A percentile compares a stretch with the other conserved stretches of the same genome.
phyloP scores from a whole-genome alignment of 2,888 invertebrate species.

The Didymodactylos carnosus region DNA sequence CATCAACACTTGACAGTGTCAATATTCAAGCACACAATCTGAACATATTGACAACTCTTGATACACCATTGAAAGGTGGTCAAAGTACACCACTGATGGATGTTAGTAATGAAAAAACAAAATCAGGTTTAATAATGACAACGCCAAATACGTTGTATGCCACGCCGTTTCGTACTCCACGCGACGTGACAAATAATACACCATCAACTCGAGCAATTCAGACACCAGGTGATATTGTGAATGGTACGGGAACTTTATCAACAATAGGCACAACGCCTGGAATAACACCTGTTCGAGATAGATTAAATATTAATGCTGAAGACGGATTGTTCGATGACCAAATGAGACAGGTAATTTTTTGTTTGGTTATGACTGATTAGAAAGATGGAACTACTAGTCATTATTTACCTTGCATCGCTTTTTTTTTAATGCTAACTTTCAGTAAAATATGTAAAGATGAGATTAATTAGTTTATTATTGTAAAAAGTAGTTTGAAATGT shows the following conservation, averaged over 20 bases:
- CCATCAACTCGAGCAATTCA: background rate
- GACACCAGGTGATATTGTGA: too few relatives aligned
- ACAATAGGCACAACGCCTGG: conserved; percentile 24
- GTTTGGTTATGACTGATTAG: too few relatives aligned
- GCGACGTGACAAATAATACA: background rate
- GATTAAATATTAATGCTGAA: conserved; percentile 77
- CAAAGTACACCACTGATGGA: conserved; percentile 61
- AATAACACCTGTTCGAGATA: conserved; percentile 66
- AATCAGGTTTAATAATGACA: conserved; percentile 21
- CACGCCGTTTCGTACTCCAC: conserved; percentile 23
- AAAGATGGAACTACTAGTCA: too few relatives aligned
- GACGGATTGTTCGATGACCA: conserved; percentile 38
- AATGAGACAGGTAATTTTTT: background rate
- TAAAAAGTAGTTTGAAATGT: too few relatives aligned
- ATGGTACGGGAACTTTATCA: too few relatives aligned
- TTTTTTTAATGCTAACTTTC: too few relatives aligned
- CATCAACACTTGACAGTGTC: conserved; percentile 52
- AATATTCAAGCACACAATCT: conserved; percentile 88
- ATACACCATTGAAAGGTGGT: conserved; percentile 86
- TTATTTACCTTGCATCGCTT: too few relatives aligned
- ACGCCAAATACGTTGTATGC: conserved; percentile 26
- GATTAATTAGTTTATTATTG: too few relatives aligned
- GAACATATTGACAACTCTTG: conserved; percentile 89
- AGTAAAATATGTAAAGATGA: too few relatives aligned
- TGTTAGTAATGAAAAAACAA: conserved; percentile 3